Evolutionary conservation across 2,797 vertebrate genomes (phyloP), one percentile per base, ranked within the genome.

Genomic region (Rhyacichthys aspro): DNA sequence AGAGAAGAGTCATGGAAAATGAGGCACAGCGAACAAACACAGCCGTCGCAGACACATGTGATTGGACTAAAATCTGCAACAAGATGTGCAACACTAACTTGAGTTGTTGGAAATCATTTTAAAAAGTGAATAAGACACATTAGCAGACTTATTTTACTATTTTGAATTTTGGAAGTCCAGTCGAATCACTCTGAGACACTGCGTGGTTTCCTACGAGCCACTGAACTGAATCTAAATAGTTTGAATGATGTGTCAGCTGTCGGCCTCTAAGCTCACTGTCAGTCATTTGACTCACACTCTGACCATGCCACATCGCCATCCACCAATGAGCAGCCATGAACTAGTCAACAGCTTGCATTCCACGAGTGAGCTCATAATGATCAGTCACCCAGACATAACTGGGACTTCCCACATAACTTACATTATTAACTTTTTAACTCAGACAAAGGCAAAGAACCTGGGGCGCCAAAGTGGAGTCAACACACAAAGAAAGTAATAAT

Each of bases 321-420:
- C 28, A 11, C 10, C 49, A 39, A 37, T 55, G 36, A 39, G 49
- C 32, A 0, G 6, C 44, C 17, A 10, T 42, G 44, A 19, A 18
- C 39, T 17, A 14, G 6, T 16, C 19, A 10, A 33, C 50, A 56
- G 28, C 37, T 66, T 59, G 57, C 43, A 71, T 45, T 55, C 41
- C 46, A 5, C 23, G 38, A 36, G 45, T 36, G 38, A 58, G 59
- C 47, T 60, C 34, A 44, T 50, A 15, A 63, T 38, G 43, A 33
- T 11, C 17, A 47, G 33, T 57, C 37, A 65, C 48, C 59, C 53
- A 43, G 12, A 44, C 9, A 19, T n/a, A 11, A 7, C 32, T 12
- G 55, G 54, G 48, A 47, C 12, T 60, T 81, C 67, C 70, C 70
- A 49, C 55, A 54, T 8, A 7, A 15, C 11, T 11, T 11, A 34